Percentiles rank a stretch among this genome's conserved stretches.
These are phyloP conservation scores for Chrysolina americana DNA, from an alignment of 2,888 invertebrate species.

Conservation along the genomic window DNA sequence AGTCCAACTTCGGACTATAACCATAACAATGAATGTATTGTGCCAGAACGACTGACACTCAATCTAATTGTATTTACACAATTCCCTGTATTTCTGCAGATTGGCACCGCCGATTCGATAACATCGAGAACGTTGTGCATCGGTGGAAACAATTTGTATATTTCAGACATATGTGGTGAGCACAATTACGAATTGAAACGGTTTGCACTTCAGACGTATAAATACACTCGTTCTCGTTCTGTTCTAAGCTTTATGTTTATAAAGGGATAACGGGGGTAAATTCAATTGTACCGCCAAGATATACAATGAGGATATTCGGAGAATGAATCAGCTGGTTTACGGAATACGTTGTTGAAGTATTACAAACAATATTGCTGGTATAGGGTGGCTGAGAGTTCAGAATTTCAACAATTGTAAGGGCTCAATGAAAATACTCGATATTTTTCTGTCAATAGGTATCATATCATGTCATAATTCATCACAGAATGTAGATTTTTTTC, in stretches of 20 bases:
- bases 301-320: not conserved
- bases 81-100: conserved; percentile 53
- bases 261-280: conserved; percentile 24
- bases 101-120: conserved; percentile 41
- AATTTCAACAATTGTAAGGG: no score
- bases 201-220: conserved; percentile 25
- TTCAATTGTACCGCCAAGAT: conserved; percentile 14
- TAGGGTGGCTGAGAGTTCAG: no score
- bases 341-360: not conserved
- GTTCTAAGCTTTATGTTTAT: conserved; percentile 18
- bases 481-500: no score
- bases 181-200: conserved; percentile 52
- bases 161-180: conserved; percentile 61
- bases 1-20: conserved; percentile 60
- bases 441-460: no score
- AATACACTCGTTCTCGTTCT: conserved; percentile 15
- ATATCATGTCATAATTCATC: no score
- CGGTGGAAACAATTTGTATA: conserved; percentile 50
- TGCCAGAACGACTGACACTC: conserved; percentile 60
- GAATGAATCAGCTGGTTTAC: not conserved
- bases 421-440: no score
- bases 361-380: no score
- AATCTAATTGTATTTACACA: conserved; percentile 66
- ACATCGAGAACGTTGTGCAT: conserved; percentile 33
- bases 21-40: conserved; percentile 65